Evolutionary conservation across 2,113 vertebrate genomes (phyloP).

Genomic region (Phyllostomus discolor): DNA sequence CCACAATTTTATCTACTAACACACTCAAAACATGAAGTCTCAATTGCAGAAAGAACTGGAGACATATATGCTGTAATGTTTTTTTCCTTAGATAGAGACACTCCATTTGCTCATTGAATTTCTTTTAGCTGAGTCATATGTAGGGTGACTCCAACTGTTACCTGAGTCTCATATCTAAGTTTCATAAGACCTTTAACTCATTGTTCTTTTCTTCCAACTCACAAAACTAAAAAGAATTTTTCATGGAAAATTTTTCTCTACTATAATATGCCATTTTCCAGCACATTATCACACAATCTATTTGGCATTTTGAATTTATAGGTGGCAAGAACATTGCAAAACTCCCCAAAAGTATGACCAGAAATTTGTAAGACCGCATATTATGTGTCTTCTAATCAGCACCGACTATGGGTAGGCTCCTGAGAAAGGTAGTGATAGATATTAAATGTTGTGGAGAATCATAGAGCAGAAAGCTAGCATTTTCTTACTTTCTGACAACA

Average conservation of each 20-base stretch:
- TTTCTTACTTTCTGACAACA: background rate
- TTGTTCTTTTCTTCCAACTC: background rate
- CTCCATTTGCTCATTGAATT: background rate
- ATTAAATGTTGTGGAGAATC: background rate
- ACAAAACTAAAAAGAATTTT: background rate
- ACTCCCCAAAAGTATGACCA: background rate
- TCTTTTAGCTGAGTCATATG: background rate
- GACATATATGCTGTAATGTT: background rate
- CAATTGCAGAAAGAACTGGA: background rate
- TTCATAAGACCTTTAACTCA: background rate
- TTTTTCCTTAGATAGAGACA: background rate
- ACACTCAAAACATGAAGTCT: background rate
- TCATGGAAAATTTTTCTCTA: background rate
- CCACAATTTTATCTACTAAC: background rate
- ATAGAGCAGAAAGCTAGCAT: background rate
- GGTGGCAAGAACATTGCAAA: background rate
- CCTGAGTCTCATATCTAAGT: background rate
- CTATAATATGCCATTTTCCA: background rate
- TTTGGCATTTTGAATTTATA: background rate
- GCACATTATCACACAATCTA: background rate
- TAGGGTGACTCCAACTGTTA: background rate
- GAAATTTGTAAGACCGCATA: background rate
- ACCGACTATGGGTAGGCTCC: background rate
- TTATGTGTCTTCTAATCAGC: background rate
- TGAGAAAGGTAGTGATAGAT: background rate